These are phyloP conservation scores for Drosophila truncata DNA, from an alignment of 1,140 invertebrate genomes.

Conservation along the genomic window DNA sequence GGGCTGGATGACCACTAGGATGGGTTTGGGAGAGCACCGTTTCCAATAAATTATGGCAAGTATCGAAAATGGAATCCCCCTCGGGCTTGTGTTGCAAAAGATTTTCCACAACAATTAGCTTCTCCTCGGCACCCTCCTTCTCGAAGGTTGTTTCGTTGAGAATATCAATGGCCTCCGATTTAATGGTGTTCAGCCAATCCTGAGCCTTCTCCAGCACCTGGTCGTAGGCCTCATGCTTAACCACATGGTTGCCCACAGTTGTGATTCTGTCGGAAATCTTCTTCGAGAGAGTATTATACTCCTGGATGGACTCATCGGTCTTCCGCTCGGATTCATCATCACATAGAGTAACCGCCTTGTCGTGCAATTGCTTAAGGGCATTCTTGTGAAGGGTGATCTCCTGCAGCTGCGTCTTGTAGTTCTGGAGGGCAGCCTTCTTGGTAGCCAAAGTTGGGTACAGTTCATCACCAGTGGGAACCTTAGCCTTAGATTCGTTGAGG, in stretches of 20 bases:
- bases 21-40: conserved; percentile 92
- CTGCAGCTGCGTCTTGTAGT: conserved; percentile 91
- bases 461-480: conserved; percentile 89
- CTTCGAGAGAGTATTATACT: conserved; percentile 89
- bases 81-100: conserved; percentile 90
- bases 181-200: conserved; percentile 89
- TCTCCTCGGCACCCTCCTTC: conserved; percentile 91
- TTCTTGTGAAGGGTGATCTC: conserved; percentile 93
- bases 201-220: conserved; percentile 90
- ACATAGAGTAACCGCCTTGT: conserved; percentile 90
- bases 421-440: conserved; percentile 93
- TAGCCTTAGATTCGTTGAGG: conserved; percentile 90
- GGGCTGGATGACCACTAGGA: conserved; percentile 90
- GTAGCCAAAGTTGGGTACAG: conserved; percentile 92
- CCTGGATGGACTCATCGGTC: conserved; percentile 89
- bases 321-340: conserved; percentile 91
- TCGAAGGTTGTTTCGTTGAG: conserved; percentile 91
- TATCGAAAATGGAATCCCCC: conserved; percentile 90
- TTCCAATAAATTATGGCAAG: conserved; percentile 90
- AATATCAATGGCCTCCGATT: conserved; percentile 90
- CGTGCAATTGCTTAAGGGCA: conserved; percentile 91
- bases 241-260: conserved; percentile 90
- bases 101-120: conserved; percentile 91
- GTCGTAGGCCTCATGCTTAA: conserved; percentile 93
- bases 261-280: conserved; percentile 89